phyloP scores from a whole-genome alignment of 2,888 invertebrate genomes.

The Acanthosoma haemorrhoidale region DNA sequence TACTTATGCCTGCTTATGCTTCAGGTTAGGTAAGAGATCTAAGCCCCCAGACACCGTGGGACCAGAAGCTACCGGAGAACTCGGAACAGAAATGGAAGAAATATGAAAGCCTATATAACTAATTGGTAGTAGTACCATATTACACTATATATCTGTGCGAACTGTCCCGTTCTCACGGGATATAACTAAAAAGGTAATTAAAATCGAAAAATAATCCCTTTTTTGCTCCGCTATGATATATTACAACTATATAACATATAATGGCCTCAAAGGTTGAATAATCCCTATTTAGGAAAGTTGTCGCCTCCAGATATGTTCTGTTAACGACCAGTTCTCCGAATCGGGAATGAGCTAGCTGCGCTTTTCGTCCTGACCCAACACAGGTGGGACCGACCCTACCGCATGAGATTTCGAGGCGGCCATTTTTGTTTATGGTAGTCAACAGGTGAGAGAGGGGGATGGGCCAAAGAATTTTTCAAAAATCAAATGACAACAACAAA shows the following conservation, averaged over 20 bases:
- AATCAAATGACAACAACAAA: no score
- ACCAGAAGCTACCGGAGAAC: background rate
- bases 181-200: background rate
- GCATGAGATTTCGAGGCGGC: conserved; percentile 27
- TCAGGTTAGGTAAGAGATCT: background rate
- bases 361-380: background rate
- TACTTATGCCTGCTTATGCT: no score
- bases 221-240: background rate
- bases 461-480: background rate
- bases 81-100: background rate
- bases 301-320: background rate
- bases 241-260: background rate
- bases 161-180: background rate
- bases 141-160: background rate
- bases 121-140: no score
- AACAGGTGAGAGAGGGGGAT: conserved; percentile 19
- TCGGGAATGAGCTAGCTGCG: background rate
- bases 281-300: background rate
- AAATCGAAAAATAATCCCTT: background rate
- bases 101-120: background rate
- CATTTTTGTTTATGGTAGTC: conserved; percentile 25
- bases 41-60: conserved; percentile 15
- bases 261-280: background rate
- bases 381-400: background rate
- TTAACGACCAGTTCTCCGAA: background rate